Percentiles rank a stretch among this genome's conserved stretches.
phyloP scores from a whole-genome alignment of 2,797 vertebrate species.

The Sphenodon punctatus region DNA sequence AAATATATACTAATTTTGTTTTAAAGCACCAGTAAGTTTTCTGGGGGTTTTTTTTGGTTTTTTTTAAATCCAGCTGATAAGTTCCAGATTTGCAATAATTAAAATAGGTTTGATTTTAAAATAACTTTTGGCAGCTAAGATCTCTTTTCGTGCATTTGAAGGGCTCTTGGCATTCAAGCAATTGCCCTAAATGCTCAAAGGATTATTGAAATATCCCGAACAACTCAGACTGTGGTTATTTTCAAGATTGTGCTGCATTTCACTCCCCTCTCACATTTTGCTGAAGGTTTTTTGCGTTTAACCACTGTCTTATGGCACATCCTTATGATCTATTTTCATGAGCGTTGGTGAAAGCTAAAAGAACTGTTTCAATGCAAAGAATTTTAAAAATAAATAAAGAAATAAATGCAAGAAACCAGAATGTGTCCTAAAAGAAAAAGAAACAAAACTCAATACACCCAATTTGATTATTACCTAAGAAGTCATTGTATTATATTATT shows the following conservation, averaged over 20 bases:
- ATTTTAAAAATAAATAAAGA: constrained; percentile 63
- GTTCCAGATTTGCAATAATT: background rate
- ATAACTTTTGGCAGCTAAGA: background rate
- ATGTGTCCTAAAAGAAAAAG: constrained; percentile 6
- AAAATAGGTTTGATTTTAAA: background rate
- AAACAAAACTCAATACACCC: constrained; percentile 4
- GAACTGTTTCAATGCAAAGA: constrained; percentile 30
- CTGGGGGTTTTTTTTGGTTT: no score
- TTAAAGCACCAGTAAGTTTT: no score
- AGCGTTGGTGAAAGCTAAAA: constrained; percentile 38
- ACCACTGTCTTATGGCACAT: background rate
- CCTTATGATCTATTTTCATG: constrained; percentile 33
- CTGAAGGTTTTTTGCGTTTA: no score
- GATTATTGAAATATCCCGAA: background rate
- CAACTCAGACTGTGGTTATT: background rate
- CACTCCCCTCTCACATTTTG: background rate
- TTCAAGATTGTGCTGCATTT: background rate
- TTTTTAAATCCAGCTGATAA: no score
- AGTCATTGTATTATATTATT: constrained; percentile 48
- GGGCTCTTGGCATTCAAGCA: background rate
- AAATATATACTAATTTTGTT: no score
- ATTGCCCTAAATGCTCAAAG: background rate
- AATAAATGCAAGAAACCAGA: no score
- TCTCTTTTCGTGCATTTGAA: background rate
- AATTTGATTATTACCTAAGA: constrained; percentile 65